phyloP scores from a whole-genome alignment of 2,113 vertebrate species.

The Alexandromys fortis region DNA sequence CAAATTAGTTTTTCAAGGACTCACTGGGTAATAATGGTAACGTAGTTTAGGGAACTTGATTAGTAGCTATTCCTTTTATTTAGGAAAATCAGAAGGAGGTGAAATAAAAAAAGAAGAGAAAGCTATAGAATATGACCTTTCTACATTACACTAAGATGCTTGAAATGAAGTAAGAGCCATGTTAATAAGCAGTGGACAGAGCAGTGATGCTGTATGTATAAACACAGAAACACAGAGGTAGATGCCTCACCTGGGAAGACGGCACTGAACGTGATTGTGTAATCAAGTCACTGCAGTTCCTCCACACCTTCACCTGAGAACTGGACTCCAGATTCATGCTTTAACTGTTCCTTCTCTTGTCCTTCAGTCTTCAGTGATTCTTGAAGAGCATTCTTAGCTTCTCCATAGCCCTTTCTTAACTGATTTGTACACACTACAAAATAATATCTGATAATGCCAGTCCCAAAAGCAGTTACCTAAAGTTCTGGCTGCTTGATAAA shows the following conservation, averaged over 20 bases:
- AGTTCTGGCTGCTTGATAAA: not conserved
- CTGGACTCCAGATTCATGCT: not conserved
- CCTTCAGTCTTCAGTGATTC: not conserved
- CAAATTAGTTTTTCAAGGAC: not conserved
- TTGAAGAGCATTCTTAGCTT: not conserved
- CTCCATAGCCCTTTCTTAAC: no score
- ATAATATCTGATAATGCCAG: not conserved
- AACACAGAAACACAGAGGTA: not conserved
- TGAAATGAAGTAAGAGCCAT: not conserved
- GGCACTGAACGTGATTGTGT: not conserved
- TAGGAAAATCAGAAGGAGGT: not conserved
- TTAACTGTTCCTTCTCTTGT: not conserved
- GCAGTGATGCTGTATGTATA: not conserved
- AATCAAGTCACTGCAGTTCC: not conserved
- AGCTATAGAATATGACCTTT: not conserved
- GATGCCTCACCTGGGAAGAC: not conserved
- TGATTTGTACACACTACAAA: rapidly evolving
- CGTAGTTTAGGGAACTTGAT: not conserved
- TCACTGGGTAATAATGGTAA: not conserved
- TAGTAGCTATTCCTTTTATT: not conserved
- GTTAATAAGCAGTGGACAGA: not conserved
- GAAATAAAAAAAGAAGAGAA: not conserved
- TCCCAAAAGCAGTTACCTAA: not conserved
- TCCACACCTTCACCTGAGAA: not conserved
- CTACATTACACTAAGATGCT: not conserved